A percentile compares a stretch with the other conserved stretches of the same genome.
Conservation (phyloP, 2,797 vertebrate species). For the Gobionotothen gibberifrons region DNA sequence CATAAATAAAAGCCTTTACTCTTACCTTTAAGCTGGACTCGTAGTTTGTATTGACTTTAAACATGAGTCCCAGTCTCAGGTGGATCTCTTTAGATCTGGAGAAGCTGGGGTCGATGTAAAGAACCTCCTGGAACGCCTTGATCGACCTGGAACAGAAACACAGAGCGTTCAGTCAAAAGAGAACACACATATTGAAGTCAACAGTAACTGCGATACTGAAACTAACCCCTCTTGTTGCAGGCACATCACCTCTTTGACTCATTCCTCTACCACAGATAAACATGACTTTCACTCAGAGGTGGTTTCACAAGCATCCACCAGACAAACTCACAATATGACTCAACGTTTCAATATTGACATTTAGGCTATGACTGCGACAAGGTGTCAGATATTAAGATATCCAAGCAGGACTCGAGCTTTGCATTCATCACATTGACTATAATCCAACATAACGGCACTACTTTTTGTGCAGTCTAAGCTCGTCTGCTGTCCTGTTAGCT, state of each 20-base stretch:
- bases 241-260: background rate
- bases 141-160: slow-evolving; percentile 89
- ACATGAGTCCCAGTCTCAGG: slow-evolving; percentile 98
- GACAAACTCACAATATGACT: background rate
- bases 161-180: background rate
- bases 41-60: slow-evolving; percentile 98
- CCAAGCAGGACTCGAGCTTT: no score
- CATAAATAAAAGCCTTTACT: background rate
- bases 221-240: background rate
- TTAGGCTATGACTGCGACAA: background rate
- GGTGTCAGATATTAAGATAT: background rate
- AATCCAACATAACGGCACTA: no score
- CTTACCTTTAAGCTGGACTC: slow-evolving; percentile 98
- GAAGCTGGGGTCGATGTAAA: slow-evolving; percentile 97
- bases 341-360: background rate
- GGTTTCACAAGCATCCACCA: background rate
- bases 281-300: background rate
- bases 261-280: background rate
- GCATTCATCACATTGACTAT: no score
- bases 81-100: slow-evolving; percentile 97
- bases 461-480: no score
- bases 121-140: slow-evolving; percentile 99
- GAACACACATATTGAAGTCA: background rate
- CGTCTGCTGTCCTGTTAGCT: no score
- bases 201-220: background rate